Conservation (phyloP, 2,888 invertebrate genomes). For the Tachina grossa region DNA sequence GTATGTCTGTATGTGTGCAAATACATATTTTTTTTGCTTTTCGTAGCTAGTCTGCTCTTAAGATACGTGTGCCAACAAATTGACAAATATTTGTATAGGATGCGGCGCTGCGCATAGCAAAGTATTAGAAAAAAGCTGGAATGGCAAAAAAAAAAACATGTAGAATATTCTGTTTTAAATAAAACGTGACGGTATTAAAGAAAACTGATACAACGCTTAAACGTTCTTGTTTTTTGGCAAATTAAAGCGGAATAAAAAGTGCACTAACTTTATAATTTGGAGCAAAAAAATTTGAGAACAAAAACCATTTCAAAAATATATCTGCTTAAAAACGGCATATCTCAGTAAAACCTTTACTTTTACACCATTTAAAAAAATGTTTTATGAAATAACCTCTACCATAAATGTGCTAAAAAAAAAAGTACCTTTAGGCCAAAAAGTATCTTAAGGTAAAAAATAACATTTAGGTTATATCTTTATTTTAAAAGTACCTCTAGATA, state of each 20-base stretch:
- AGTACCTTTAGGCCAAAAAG: too few species aligned
- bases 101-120: slow-evolving; percentile 63
- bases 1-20: background rate
- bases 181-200: slow-evolving; percentile 66
- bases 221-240: background rate
- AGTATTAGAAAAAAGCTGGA: slow-evolving; percentile 12
- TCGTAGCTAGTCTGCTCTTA: slow-evolving; percentile 50
- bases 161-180: slow-evolving; percentile 51
- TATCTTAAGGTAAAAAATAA: too few species aligned
- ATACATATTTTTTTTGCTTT: slow-evolving; percentile 1
- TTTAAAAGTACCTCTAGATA: too few species aligned
- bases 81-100: slow-evolving; percentile 81
- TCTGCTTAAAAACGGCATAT: too few species aligned
- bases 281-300: background rate
- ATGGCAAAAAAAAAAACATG: slow-evolving; percentile 15
- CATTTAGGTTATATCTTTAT: too few species aligned
- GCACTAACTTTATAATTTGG: background rate
- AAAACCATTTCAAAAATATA: too few species aligned
- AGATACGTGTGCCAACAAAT: slow-evolving; percentile 79
- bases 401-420: too few species aligned
- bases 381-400: too few species aligned
- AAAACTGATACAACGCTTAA: slow-evolving; percentile 32
- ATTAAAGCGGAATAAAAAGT: background rate
- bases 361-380: too few species aligned
- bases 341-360: too few species aligned